A percentile compares a stretch with the other conserved stretches of the same genome.
phyloP scores from a whole-genome alignment of 2,113 vertebrate genomes.

The Odocoileus hemionus region DNA sequence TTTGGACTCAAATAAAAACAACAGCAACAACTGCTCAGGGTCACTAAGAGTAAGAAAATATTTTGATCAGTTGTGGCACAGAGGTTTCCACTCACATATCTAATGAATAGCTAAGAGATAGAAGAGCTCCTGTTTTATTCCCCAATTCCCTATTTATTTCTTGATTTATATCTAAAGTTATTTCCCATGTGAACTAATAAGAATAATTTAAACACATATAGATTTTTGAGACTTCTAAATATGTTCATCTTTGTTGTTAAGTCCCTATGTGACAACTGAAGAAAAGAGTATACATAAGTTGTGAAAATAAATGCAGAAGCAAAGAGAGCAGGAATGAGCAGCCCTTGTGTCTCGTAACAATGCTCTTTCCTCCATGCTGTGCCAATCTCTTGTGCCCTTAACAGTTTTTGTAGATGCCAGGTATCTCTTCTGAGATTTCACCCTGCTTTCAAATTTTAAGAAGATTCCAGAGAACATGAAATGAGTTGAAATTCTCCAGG shows the following conservation, averaged over 20 bases:
- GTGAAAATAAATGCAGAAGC: neutral
- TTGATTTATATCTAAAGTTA: neutral
- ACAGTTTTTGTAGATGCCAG: neutral
- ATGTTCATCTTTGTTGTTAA: neutral
- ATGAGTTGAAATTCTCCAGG: neutral
- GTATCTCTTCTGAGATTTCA: neutral
- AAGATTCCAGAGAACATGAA: neutral
- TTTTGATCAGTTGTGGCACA: neutral
- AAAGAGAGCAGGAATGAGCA: accelerated
- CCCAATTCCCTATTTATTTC: neutral
- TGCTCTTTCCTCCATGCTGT: neutral
- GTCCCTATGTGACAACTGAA: neutral
- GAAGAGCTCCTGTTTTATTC: neutral
- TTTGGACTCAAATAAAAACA: neutral
- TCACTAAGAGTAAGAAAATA: neutral
- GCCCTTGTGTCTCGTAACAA: neutral
- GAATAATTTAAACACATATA: neutral
- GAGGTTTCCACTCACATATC: neutral
- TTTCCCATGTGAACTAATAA: neutral
- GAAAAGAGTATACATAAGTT: neutral
- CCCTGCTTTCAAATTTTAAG: neutral
- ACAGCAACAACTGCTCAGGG: neutral
- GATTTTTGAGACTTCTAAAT: neutral
- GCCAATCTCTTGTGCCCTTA: neutral
- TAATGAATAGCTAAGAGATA: neutral